phyloP scores from a whole-genome alignment of 2,888 invertebrate genomes.

The Ceriagrion tenellum region DNA sequence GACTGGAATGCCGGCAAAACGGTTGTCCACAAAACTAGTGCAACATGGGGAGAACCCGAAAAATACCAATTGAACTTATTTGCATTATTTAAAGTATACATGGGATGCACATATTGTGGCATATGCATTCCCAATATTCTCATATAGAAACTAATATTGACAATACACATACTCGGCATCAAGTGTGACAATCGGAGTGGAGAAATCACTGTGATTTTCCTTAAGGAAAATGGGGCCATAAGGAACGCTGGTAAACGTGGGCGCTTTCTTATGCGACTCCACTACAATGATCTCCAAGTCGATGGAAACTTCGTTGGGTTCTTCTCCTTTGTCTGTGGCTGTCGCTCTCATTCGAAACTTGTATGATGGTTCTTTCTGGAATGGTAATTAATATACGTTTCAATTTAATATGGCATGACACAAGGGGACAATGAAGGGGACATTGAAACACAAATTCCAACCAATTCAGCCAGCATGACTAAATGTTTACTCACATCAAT shows the following conservation, averaged over 20 bases:
- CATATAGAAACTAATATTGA: background rate
- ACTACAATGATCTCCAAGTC: slow-evolving; percentile 91
- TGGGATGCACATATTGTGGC: background rate
- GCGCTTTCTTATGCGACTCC: slow-evolving; percentile 92
- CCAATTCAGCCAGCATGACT: slow-evolving; percentile 35
- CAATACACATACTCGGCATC: slow-evolving; percentile 83
- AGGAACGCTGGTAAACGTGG: slow-evolving; percentile 84
- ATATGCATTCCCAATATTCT: background rate
- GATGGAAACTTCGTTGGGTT: slow-evolving; percentile 84
- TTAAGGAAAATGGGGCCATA: slow-evolving; percentile 83
- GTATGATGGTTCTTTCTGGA: slow-evolving; percentile 82
- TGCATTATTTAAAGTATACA: background rate
- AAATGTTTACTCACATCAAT: slow-evolving; percentile 81
- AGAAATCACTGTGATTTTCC: slow-evolving; percentile 88
- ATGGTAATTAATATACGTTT: background rate
- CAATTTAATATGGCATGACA: too few species aligned
- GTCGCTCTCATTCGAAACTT: slow-evolving; percentile 86
- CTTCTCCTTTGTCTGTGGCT: slow-evolving; percentile 88
- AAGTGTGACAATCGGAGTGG: slow-evolving; percentile 84
- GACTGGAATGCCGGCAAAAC: too few species aligned
- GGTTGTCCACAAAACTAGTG: too few species aligned
- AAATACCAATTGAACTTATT: too few species aligned
- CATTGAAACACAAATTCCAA: slow-evolving; percentile 61
- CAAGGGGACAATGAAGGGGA: background rate
- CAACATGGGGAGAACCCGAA: too few species aligned